Base-by-base conservation (phyloP, 1,140 invertebrate species). In the Macrosteles quadrilineatus region DNA sequence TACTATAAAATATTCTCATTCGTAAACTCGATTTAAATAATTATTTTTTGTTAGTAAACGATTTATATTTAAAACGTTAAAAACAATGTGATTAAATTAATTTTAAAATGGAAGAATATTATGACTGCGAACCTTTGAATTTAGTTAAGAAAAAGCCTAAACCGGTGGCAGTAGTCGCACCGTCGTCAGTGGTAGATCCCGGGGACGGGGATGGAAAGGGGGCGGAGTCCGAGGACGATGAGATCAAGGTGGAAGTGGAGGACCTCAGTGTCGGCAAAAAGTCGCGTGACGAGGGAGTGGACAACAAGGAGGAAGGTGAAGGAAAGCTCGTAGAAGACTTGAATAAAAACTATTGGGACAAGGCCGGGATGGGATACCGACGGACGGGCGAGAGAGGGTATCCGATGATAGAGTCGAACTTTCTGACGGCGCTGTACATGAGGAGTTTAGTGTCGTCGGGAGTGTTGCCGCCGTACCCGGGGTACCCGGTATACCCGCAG, bases 361-460 rank as follows among this genome's bases (percentile, higher is more conserved):
- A 45, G 40, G 23, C 14, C 11, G 27, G 21, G 14, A 59, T 59
- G 55, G 55, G 55, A 21, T 59, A 59, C n/a, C 55, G 23, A 2
- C 12, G 55, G 21, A 14, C 55, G 9, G 27, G 25, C 21, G 25
- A n/a, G 2, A n/a, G 55, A 2, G 55, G 4, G 2, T 25, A 27
- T n/a, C 21, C 12, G 21, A 29, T 9, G 21, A 25, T 14, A 6
- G 86, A 87, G 76, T 84, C 85, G 68, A 86, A 86, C 73, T 83
- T 88, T 67, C 76, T 87, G 19, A 83, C 84, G 2, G 84, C 85
- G 1, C 80, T 87, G 75, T 87, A 88, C 76, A 84, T 87, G 84
- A 86, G 85, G 73, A 85, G 85, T 59, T 73, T 87, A 23, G 79
- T 83, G 68, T 69, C 32, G n/a, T 27, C 32, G 17, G 40, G 68